phyloP scores from a whole-genome alignment of 2,113 vertebrate genomes.

The Forbesichthys papilliferus region DNA sequence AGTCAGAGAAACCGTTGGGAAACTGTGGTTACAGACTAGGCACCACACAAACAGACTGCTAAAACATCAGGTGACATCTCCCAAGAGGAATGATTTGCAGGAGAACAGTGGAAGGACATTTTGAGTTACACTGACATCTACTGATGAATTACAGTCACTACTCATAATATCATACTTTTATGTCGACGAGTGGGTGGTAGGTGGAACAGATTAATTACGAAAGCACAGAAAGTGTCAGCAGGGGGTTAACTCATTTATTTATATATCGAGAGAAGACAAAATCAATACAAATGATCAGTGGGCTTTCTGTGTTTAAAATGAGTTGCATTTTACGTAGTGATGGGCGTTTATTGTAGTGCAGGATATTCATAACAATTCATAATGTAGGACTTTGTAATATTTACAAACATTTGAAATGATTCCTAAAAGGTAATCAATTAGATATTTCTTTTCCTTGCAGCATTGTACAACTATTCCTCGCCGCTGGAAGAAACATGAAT shows the following conservation, averaged over 20 bases:
- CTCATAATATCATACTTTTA: not conserved
- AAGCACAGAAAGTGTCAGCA: not conserved
- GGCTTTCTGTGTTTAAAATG: constrained; percentile 30
- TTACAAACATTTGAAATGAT: constrained; percentile 42
- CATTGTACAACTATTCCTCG: constrained; percentile 35
- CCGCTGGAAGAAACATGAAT: constrained; percentile 12
- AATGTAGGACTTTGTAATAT: constrained; percentile 41
- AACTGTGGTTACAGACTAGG: not conserved
- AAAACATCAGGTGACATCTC: not conserved
- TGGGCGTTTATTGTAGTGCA: constrained; percentile 10
- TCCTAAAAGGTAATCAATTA: constrained; percentile 30
- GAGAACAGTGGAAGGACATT: not conserved
- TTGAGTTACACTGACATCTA: constrained; percentile 8
- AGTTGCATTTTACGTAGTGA: constrained; percentile 1
- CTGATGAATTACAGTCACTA: not conserved
- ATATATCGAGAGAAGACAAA: constrained; percentile 47
- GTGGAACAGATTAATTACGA: not conserved
- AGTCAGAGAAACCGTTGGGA: not conserved
- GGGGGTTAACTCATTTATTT: constrained; percentile 52
- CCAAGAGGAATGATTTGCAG: not conserved
- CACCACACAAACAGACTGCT: constrained; percentile 2
- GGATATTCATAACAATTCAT: constrained; percentile 18
- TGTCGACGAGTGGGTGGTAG: not conserved
- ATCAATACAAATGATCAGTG: constrained; percentile 39
- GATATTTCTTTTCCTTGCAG: constrained; percentile 44